Conservation (phyloP, 2,797 vertebrate genomes). For the Scolopax rusticola region DNA sequence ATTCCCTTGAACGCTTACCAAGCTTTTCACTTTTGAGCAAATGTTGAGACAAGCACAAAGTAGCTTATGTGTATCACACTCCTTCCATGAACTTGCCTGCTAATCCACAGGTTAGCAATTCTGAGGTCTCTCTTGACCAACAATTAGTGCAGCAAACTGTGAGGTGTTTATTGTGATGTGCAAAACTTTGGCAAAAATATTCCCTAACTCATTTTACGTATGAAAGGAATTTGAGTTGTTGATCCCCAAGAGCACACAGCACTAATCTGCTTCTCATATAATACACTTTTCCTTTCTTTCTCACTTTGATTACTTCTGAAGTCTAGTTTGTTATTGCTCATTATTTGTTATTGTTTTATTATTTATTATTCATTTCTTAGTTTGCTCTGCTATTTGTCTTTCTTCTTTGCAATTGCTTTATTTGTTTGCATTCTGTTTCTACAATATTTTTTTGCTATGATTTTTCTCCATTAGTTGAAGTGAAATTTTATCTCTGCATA, state of each 20-base stretch:
- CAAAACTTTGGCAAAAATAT: neutral
- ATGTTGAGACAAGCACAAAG: neutral
- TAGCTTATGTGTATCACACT: neutral
- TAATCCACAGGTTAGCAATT: neutral
- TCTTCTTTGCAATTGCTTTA: constrained; percentile 36
- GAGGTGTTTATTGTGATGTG: neutral
- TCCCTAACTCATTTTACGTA: neutral
- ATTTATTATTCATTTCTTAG: constrained; percentile 49
- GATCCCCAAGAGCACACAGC: neutral
- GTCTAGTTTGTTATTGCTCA: constrained; percentile 8
- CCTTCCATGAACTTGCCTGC: neutral
- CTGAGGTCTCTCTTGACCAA: neutral
- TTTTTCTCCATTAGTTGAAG: constrained; percentile 49
- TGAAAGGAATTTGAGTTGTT: neutral
- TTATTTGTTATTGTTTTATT: constrained; percentile 36
- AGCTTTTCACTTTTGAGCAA: neutral
- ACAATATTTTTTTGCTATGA: neutral
- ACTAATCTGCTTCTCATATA: neutral
- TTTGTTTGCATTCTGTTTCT: constrained; percentile 37
- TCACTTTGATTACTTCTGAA: constrained; percentile 29
- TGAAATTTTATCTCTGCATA: constrained; percentile 48
- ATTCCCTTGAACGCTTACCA: neutral
- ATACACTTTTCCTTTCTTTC: neutral
- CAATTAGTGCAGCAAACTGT: neutral
- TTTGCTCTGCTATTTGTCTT: constrained; percentile 49